Evolutionary conservation across 2,113 vertebrate species (phyloP), one percentile per base, ranked within the genome.

Genomic region (Zapornia atra): DNA sequence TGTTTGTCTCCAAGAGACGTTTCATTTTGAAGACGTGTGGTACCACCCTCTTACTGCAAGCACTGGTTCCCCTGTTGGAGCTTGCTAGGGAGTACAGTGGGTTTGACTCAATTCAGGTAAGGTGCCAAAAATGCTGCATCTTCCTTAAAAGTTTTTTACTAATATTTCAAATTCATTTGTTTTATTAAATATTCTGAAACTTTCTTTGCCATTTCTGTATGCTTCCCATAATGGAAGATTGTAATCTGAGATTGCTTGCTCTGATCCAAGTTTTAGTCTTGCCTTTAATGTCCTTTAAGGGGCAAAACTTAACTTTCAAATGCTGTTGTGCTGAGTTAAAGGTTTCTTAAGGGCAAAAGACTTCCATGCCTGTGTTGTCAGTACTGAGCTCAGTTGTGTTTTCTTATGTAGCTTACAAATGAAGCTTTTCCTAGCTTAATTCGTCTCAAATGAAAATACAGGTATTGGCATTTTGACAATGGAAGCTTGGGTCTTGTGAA

Each of bases 1-100:
- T 99, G 99, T 99, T 99, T 99, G 99, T 99, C 99, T 99, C 99
- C 99, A 99, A 99, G 99, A 99, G 99, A 99, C 99, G 99, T 99
- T 99, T 99, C 99, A 99, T 99, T 99, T 99, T 99, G 99, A 99
- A 99, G 98, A 99, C 99, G 98, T 99, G 99, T 98, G 99, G 99
- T 99, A 99, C 99, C 99, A 99, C 99, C 99, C 99, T 99, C 99
- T 99, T 99, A 98, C 99, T 99, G 99, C 99, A 99, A 99, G 99
- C 99, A 98, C 99, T 99, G 99, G 99, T 99, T 98, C 99, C 99
- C 98, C 98, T 99, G 98, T 99, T 99, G 98, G 99, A 99, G 97
- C 99, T 99, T 97, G 99, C 99, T 98, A 98, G 99, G 98, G 99
- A 99, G 97, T 99, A 99, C 98, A 99, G 99, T 97, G 99, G 99